Percentiles rank a stretch among this genome's conserved stretches.
These are phyloP conservation scores for Trogon melanurus DNA, from an alignment of 2,113 vertebrate genomes.

Conservation along the genomic window DNA sequence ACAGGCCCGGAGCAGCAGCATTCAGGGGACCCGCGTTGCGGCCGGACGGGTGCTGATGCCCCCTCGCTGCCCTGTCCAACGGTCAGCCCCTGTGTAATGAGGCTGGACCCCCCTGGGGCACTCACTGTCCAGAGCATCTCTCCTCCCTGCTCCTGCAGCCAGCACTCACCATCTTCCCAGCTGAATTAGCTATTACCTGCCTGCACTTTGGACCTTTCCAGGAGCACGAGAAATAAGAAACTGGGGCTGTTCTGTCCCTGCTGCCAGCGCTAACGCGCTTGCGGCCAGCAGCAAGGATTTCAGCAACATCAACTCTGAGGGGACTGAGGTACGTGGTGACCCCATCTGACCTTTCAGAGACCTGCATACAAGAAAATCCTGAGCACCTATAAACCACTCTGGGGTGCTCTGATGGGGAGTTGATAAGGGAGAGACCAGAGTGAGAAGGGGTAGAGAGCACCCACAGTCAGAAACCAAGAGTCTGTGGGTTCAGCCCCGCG, in stretches of 20 bases:
- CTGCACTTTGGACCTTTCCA: not conserved
- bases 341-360: not conserved
- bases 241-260: not conserved
- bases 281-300: not conserved
- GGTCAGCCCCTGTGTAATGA: accelerated
- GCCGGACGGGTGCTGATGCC: accelerated
- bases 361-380: not conserved
- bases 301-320: not conserved
- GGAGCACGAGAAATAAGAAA: not conserved
- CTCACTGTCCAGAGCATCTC: accelerated
- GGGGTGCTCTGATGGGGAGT: not conserved
- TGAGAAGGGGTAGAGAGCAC: not conserved
- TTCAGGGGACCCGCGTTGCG: accelerated
- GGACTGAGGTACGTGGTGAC: not conserved
- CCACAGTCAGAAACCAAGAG: not conserved
- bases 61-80: accelerated
- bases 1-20: not conserved
- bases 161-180: accelerated
- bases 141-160: not conserved
- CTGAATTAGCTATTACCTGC: not conserved
- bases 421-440: accelerated
- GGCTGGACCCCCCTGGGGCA: accelerated
- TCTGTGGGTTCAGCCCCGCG: not conserved
- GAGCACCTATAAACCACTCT: not conserved
- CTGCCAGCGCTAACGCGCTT: not conserved